A percentile compares a stretch with the other conserved stretches of the same genome.
Conservation (phyloP, 2,113 vertebrate genomes). For the Dromaius novaehollandiae region DNA sequence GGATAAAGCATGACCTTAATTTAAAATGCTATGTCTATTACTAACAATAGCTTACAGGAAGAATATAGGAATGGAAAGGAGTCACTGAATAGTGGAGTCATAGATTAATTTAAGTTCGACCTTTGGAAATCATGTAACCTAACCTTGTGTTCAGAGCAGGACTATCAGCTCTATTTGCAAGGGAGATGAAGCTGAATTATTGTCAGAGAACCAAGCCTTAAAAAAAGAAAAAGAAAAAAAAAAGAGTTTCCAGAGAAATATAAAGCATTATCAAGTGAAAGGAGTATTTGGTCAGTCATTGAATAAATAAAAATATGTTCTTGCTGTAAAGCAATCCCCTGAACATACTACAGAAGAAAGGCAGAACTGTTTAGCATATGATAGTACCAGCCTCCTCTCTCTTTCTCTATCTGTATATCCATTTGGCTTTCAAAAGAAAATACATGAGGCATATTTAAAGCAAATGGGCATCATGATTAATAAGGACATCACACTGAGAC, state of each 20-base stretch:
- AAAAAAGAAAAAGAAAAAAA: not conserved
- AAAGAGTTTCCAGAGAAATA: not conserved
- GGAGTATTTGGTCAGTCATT: not conserved
- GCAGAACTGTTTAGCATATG: not conserved
- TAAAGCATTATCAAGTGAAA: not conserved
- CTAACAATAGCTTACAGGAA: not conserved
- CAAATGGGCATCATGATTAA: slow-evolving; percentile 73
- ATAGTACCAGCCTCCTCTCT: slow-evolving; percentile 10
- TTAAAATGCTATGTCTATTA: not conserved
- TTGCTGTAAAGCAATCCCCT: not conserved
- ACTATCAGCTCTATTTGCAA: not conserved
- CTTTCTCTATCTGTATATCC: slow-evolving; percentile 51
- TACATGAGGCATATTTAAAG: slow-evolving; percentile 61
- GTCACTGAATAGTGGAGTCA: not conserved
- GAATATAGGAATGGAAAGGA: not conserved
- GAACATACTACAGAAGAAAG: not conserved
- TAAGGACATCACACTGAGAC: slow-evolving; percentile 70
- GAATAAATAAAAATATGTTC: not conserved
- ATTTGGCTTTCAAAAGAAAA: slow-evolving; percentile 67
- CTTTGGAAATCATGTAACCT: not conserved
- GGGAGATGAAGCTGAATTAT: not conserved
- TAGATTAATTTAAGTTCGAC: not conserved
- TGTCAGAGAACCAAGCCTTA: not conserved
- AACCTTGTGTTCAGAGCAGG: not conserved
- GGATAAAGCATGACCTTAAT: not conserved